These are phyloP conservation scores for Atta texana DNA, from an alignment of 1,140 invertebrate genomes.

Conservation along the genomic window DNA sequence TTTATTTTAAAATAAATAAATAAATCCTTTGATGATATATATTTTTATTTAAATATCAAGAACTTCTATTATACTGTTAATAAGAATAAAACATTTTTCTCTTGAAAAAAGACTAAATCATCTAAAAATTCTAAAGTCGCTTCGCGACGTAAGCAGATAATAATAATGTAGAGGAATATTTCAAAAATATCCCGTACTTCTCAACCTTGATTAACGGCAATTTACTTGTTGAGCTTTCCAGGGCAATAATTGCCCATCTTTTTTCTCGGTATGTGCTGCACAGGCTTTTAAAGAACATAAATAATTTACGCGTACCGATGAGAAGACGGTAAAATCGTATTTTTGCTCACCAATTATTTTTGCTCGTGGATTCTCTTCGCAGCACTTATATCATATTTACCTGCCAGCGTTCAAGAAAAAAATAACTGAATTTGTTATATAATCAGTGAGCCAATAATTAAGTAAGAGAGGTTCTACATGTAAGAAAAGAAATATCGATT, in stretches of 20 bases:
- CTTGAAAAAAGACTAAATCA: neutral
- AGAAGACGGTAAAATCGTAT: slow-evolving; percentile 39
- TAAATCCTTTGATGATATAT: neutral
- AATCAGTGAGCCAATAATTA: slow-evolving; percentile 19
- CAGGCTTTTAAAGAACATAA: slow-evolving; percentile 47
- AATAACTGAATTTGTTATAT: slow-evolving; percentile 23
- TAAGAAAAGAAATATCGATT: slow-evolving; percentile 1
- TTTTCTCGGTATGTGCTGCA: neutral
- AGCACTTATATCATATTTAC: slow-evolving; percentile 35
- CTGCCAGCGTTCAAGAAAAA: neutral
- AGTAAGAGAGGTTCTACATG: neutral
- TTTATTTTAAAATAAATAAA: neutral
- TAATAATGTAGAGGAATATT: neutral
- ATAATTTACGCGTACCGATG: slow-evolving; percentile 18
- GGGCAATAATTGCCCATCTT: slow-evolving; percentile 29
- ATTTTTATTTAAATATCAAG: neutral
- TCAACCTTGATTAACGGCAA: slow-evolving; percentile 22
- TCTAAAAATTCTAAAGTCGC: neutral
- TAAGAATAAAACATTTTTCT: neutral
- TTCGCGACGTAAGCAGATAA: neutral
- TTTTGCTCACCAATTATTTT: slow-evolving; percentile 13
- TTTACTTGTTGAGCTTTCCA: neutral
- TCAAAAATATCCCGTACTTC: neutral
- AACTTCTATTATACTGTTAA: slow-evolving; percentile 5
- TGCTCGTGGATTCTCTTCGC: neutral